These are phyloP conservation scores for Cladopsammia gracilis DNA, from an alignment of 64 coral and sea anemone species.

Conservation along the genomic window DNA sequence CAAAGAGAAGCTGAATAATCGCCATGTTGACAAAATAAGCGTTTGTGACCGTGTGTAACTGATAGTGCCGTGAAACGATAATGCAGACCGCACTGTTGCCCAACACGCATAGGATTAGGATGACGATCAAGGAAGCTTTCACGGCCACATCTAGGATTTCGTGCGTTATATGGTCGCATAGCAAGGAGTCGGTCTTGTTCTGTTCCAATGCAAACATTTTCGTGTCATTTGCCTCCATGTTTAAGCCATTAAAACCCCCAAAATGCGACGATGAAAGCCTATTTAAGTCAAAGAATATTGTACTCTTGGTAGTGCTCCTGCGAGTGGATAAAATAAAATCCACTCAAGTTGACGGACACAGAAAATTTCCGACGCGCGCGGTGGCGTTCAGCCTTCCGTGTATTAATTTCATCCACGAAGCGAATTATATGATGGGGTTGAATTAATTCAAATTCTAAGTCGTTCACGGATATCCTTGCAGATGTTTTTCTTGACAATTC, in stretches of 20 bases:
- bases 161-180: background rate
- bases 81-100: conserved; percentile 79
- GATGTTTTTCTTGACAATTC: background rate
- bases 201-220: background rate
- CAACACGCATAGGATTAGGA: conserved; percentile 58
- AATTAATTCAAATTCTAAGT: background rate
- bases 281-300: background rate
- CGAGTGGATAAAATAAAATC: background rate
- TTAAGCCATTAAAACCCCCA: background rate
- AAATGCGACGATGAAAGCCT: background rate
- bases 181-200: background rate
- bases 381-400: no score
- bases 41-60: conserved; percentile 88
- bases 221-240: background rate
- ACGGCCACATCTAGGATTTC: background rate
- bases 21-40: conserved; percentile 90
- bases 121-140: conserved; percentile 16
- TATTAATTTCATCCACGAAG: no score
- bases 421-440: background rate
- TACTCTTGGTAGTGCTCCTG: background rate
- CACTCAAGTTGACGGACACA: background rate
- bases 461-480: background rate
- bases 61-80: conserved; percentile 87
- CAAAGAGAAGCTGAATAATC: conserved; percentile 62
- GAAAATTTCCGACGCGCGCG: background rate